phyloP scores from a whole-genome alignment of 2,113 vertebrate species.

The Machaerirhynchus nigripectus region DNA sequence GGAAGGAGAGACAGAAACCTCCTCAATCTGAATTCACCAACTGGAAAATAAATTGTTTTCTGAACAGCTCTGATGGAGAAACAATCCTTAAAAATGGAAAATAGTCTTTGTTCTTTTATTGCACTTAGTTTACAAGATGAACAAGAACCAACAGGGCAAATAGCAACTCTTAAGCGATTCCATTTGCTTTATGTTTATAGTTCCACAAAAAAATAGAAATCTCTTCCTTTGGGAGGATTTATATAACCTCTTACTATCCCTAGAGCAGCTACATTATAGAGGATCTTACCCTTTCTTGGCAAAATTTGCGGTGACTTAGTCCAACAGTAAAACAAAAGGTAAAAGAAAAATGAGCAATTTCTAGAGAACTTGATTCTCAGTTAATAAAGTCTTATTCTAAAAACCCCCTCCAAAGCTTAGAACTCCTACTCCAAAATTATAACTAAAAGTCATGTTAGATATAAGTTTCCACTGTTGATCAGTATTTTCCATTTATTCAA shows the following conservation, averaged over 20 bases:
- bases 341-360: slow-evolving; percentile 50
- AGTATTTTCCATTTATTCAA: background rate
- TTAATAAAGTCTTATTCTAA: slow-evolving; percentile 16
- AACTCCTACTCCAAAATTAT: background rate
- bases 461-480: background rate
- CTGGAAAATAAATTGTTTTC: slow-evolving; percentile 3
- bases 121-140: slow-evolving; percentile 33
- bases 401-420: background rate
- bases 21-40: background rate
- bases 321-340: slow-evolving; percentile 27
- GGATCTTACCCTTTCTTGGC: slow-evolving; percentile 38
- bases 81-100: slow-evolving; percentile 20
- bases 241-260: background rate
- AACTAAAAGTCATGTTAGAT: background rate
- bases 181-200: slow-evolving; percentile 46
- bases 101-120: slow-evolving; percentile 48
- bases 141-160: slow-evolving; percentile 17
- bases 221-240: background rate
- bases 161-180: slow-evolving; percentile 14
- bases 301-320: slow-evolving; percentile 19
- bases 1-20: background rate
- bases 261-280: background rate
- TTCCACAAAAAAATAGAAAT: slow-evolving; percentile 31
- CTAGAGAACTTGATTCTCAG: slow-evolving; percentile 46
- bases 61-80: slow-evolving; percentile 27